A percentile compares a stretch with the other conserved stretches of the same genome.
These are phyloP conservation scores for Congeria kusceri DNA, from an alignment of 2,888 invertebrate species.

Conservation along the genomic window DNA sequence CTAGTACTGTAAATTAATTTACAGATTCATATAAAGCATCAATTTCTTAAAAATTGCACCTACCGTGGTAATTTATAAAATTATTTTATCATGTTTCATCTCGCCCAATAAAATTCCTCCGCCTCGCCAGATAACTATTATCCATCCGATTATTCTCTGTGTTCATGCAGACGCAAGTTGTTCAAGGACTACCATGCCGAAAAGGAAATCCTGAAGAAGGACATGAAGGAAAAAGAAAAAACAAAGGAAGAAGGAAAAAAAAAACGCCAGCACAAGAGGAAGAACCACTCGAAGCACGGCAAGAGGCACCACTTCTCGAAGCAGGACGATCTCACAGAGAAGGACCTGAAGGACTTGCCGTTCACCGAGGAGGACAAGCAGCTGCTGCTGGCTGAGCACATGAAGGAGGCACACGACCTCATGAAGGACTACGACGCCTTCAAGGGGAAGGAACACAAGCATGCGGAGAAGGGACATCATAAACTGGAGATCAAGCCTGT, in stretches of 20 bases:
- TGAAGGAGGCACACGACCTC: constrained; percentile 53
- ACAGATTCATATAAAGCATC: too few species aligned
- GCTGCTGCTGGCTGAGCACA: constrained; percentile 37
- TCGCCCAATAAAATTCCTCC: too few species aligned
- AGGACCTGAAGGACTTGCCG: neutral
- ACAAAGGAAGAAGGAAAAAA: neutral
- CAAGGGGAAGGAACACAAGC: constrained; percentile 2
- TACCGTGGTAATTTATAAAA: too few species aligned
- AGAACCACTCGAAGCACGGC: constrained; percentile 4
- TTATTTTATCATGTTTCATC: too few species aligned
- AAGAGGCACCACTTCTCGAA: neutral
- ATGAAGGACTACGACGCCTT: constrained; percentile 38
- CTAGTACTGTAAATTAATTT: too few species aligned
- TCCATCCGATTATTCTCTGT: too few species aligned
- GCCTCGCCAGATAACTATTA: too few species aligned
- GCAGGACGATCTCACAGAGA: constrained; percentile 6
- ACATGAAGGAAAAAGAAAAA: neutral
- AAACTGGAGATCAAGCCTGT: constrained; percentile 3
- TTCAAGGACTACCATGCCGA: constrained; percentile 40
- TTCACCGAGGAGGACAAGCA: constrained; percentile 12
- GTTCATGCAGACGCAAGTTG: constrained; percentile 30
- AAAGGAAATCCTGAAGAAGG: constrained; percentile 29
- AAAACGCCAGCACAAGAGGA: neutral
- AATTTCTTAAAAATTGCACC: too few species aligned
- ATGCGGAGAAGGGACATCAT: constrained; percentile 13